These are phyloP conservation scores for Prolemur simus DNA, from an alignment of 2,113 vertebrate genomes.

Conservation along the genomic window DNA sequence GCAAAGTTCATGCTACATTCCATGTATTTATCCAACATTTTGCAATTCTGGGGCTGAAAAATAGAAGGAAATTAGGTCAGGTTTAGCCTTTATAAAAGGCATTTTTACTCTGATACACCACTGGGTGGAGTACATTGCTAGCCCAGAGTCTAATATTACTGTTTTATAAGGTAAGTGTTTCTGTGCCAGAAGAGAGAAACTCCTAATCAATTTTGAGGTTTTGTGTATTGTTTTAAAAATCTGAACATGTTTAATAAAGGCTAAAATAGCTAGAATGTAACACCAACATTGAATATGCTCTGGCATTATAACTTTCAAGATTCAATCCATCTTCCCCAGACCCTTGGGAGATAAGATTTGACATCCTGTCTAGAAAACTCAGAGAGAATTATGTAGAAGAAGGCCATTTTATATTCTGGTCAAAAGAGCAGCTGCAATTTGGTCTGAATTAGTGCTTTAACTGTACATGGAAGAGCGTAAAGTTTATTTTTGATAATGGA, in stretches of 20 bases:
- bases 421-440: slow-evolving; percentile 86
- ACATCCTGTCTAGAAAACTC: slow-evolving; percentile 81
- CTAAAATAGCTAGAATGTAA: slow-evolving; percentile 76
- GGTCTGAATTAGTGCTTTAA: slow-evolving; percentile 81
- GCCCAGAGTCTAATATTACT: slow-evolving; percentile 25
- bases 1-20: neutral
- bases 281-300: slow-evolving; percentile 79
- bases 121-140: slow-evolving; percentile 75
- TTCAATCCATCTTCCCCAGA: slow-evolving; percentile 81
- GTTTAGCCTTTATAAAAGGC: slow-evolving; percentile 19
- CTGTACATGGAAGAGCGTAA: slow-evolving; percentile 77
- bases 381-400: slow-evolving; percentile 81
- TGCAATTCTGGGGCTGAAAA: neutral
- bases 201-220: slow-evolving; percentile 58
- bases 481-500: slow-evolving; percentile 81
- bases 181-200: slow-evolving; percentile 44
- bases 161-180: neutral
- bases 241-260: slow-evolving; percentile 78
- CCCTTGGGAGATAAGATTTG: slow-evolving; percentile 80
- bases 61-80: slow-evolving; percentile 44
- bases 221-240: slow-evolving; percentile 63
- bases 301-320: slow-evolving; percentile 79
- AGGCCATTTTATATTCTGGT: slow-evolving; percentile 83
- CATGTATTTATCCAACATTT: slow-evolving; percentile 27
- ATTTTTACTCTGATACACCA: slow-evolving; percentile 71